Evolutionary conservation across 2,113 vertebrate genomes (phyloP).

Genomic region (Pelobates fuscus): DNA sequence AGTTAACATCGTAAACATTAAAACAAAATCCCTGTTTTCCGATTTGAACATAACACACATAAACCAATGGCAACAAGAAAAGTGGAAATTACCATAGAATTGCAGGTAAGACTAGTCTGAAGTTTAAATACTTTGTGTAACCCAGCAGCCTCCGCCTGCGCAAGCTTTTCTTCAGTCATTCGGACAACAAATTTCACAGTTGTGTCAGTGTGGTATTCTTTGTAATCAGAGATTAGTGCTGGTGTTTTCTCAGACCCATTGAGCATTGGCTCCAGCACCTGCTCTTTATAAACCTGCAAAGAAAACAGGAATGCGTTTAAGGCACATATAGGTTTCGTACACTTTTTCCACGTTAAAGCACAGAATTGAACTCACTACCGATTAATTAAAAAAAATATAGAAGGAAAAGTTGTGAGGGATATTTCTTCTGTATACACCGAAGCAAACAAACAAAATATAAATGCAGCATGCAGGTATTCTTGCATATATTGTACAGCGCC

Average conservation of each 20-base stretch:
- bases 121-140: constrained; percentile 98
- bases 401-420: no score
- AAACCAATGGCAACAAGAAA: neutral
- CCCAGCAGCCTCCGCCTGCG: constrained; percentile 93
- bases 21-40: no score
- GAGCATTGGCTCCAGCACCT: constrained; percentile 95
- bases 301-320: neutral
- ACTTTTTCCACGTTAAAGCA: no score
- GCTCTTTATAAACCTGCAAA: constrained; percentile 91
- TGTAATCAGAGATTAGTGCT: constrained; percentile 93
- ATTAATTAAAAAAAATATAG: neutral
- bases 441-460: no score
- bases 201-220: constrained; percentile 95
- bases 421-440: no score
- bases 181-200: constrained; percentile 97
- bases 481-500: no score
- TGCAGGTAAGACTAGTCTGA: constrained; percentile 95
- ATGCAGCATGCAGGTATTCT: no score
- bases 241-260: constrained; percentile 96
- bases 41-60: no score
- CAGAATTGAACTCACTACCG: no score
- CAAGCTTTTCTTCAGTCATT: constrained; percentile 96
- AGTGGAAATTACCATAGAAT: constrained; percentile 88
- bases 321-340: no score
- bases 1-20: no score